A percentile compares a stretch with the other conserved stretches of the same genome.
These are phyloP conservation scores for Plebejus argus DNA, from an alignment of 2,888 invertebrate genomes.

Conservation along the genomic window DNA sequence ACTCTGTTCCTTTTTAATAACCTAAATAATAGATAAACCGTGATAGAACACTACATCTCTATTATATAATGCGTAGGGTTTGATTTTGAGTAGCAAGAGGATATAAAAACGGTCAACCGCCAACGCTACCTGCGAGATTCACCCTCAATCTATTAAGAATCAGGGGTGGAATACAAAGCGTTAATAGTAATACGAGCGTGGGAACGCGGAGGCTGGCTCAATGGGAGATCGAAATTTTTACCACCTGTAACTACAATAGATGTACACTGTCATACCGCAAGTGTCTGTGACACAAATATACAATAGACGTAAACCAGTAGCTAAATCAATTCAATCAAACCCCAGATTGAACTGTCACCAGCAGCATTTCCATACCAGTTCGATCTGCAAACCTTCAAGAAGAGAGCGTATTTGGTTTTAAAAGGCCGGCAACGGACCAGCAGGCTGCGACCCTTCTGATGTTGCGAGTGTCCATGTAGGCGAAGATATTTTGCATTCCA, in stretches of 20 bases:
- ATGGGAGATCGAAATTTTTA: conserved; percentile 51
- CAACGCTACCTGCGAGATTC: conserved; percentile 61
- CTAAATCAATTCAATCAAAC: neutral
- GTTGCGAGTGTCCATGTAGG: no score
- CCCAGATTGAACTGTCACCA: neutral
- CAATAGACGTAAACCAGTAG: neutral
- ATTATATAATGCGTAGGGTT: neutral
- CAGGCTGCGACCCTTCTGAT: no score
- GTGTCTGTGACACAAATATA: neutral
- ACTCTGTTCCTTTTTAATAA: conserved; percentile 45
- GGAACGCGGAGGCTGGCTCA: conserved; percentile 60
- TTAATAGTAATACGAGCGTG: conserved; percentile 61
- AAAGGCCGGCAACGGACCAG: no score
- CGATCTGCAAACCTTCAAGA: no score
- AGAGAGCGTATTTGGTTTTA: no score
- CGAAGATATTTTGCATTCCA: no score
- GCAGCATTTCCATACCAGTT: no score
- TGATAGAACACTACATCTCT: conserved; percentile 11
- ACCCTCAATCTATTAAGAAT: conserved; percentile 65
- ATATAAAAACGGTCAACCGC: conserved; percentile 35
- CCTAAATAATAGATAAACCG: neutral
- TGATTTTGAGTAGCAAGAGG: neutral
- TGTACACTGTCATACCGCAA: conserved; percentile 41
- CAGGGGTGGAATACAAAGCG: conserved; percentile 61
- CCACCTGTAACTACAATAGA: conserved; percentile 62